Evolutionary conservation across 2,797 vertebrate species (phyloP).

Genomic region (Myotis findleyi): DNA sequence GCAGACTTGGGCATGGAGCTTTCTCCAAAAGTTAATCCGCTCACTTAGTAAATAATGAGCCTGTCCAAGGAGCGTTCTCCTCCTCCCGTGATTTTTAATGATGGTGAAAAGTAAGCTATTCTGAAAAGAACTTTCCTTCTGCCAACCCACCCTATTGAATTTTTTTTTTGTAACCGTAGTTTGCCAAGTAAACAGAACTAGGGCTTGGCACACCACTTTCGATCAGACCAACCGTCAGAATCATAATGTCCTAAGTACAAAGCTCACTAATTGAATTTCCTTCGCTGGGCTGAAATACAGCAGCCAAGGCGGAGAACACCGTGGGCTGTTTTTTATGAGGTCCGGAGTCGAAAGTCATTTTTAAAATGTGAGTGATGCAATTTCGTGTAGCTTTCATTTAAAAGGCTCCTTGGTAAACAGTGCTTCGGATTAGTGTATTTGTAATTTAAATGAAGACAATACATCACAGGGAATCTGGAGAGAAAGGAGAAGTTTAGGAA

Average conservation of each 20-base stretch:
- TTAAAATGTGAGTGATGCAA: constrained; percentile 88
- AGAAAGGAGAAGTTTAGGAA: constrained; percentile 87
- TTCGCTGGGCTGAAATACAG: constrained; percentile 81
- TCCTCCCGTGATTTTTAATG: neutral
- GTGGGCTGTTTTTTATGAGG: constrained; percentile 83
- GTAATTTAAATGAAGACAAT: constrained; percentile 92
- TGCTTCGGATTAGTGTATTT: constrained; percentile 90
- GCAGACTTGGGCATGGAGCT: neutral
- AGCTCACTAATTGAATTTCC: constrained; percentile 81
- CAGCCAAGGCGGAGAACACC: constrained; percentile 78
- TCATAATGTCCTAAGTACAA: constrained; percentile 80
- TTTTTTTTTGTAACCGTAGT: neutral
- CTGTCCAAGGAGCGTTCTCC: neutral
- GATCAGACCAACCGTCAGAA: constrained; percentile 51
- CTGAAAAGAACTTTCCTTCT: neutral
- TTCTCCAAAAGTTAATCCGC: constrained; percentile 20
- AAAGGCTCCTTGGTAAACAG: constrained; percentile 90
- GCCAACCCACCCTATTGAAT: neutral
- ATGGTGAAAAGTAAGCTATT: neutral
- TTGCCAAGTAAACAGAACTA: constrained; percentile 32
- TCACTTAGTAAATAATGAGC: constrained; percentile 2
- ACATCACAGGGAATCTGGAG: constrained; percentile 87
- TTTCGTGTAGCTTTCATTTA: constrained; percentile 90
- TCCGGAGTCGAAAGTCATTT: constrained; percentile 87
- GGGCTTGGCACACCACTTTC: constrained; percentile 66